phyloP scores from a whole-genome alignment of 1,140 invertebrate genomes.

The Chrysoperla carnea region DNA sequence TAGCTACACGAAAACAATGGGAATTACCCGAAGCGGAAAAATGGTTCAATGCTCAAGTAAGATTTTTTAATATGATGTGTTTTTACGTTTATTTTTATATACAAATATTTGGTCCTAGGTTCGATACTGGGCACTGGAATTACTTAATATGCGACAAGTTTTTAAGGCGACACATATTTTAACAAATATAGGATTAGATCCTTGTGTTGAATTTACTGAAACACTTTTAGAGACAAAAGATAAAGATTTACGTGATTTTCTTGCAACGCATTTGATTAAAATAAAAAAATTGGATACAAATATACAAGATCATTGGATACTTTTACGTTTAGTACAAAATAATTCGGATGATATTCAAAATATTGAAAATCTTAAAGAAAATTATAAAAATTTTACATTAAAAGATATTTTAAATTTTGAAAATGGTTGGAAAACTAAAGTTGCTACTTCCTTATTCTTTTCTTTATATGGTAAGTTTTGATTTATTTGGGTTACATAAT shows the following conservation, averaged over 20 bases:
- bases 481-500: neutral
- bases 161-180: conserved; percentile 41
- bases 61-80: neutral
- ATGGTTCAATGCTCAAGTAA: conserved; percentile 35
- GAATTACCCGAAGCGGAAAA: conserved; percentile 26
- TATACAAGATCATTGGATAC: conserved; percentile 32
- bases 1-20: conserved; percentile 31
- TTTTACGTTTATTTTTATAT: no score
- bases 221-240: conserved; percentile 31
- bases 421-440: conserved; percentile 27
- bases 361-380: conserved; percentile 27
- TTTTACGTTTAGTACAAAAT: conserved; percentile 31
- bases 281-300: conserved; percentile 23
- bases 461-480: conserved; percentile 27
- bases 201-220: conserved; percentile 30
- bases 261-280: conserved; percentile 34
- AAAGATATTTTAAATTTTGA: conserved; percentile 27
- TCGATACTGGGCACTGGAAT: conserved; percentile 36
- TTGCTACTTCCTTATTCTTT: conserved; percentile 31
- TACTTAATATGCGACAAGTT: conserved; percentile 38
- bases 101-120: conserved; percentile 26
- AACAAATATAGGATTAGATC: conserved; percentile 35
- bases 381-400: conserved; percentile 27
- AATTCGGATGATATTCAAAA: conserved; percentile 24
- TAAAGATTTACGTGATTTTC: conserved; percentile 33